phyloP scores from a whole-genome alignment of 2,797 vertebrate species.

The Myotis planiceps region DNA sequence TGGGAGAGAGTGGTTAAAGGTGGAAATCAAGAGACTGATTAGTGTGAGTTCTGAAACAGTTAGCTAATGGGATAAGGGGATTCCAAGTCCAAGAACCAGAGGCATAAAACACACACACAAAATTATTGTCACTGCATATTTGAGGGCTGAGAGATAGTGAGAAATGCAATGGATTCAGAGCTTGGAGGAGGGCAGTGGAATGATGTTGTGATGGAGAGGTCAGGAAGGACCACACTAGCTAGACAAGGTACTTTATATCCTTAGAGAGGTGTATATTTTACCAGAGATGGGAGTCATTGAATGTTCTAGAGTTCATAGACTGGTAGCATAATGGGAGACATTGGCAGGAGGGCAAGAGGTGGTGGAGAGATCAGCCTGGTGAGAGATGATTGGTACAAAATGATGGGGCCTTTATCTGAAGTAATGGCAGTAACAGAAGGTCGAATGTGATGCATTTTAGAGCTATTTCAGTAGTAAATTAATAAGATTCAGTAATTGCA shows the following conservation, averaged over 20 bases:
- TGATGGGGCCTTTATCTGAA: not conserved
- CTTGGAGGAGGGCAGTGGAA: not conserved
- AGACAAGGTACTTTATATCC: not conserved
- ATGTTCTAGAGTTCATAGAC: not conserved
- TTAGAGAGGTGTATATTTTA: not conserved
- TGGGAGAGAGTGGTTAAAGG: not conserved
- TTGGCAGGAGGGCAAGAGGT: not conserved
- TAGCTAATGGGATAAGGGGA: not conserved
- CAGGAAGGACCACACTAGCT: not conserved
- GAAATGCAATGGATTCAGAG: not conserved
- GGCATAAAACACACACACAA: not conserved
- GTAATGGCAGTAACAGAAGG: not conserved
- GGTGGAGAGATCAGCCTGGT: not conserved
- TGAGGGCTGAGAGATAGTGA: not conserved
- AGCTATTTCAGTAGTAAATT: constrained; percentile 36
- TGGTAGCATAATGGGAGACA: not conserved
- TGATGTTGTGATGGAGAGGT: not conserved
- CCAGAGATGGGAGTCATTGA: not conserved
- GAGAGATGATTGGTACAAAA: not conserved
- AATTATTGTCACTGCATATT: not conserved
- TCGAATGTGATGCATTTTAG: not conserved
- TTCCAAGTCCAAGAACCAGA: not conserved
- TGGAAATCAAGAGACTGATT: not conserved
- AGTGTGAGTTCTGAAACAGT: not conserved
- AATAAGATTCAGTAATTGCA: not conserved